Evolutionary conservation across 2,113 vertebrate species (phyloP), one percentile per base, ranked within the genome.

Genomic region (Delphinapterus leucas): DNA sequence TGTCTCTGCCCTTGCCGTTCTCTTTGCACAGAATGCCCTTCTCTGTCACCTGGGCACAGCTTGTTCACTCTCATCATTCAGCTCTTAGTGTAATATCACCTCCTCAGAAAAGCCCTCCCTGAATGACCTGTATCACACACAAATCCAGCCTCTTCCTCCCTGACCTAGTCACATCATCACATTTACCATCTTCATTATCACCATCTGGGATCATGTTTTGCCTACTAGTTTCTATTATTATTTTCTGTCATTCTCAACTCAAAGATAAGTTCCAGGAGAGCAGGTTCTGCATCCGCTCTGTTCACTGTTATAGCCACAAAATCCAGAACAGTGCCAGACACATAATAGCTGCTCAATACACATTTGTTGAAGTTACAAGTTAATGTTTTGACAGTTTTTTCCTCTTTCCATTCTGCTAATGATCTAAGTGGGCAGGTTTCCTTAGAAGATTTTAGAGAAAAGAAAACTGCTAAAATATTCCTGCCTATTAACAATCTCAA

Each of bases 81-180:
- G 31, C 8, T 6, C 21, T 73, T 3, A 1, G 11, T 5, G 41
- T 49, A 8, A 9, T 10, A 2, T 25, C 58, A 11, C 33, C 20
- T 33, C n/a, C 44, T 44, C 20, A 8, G 36, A 28, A 60, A 70
- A 76, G 15, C 4, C 49, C 18, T 41, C 41, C n/a, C 31, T 1
- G 25, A 18, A 36, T 5, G 44, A 17, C 36, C 20, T 18, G 6
- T 5, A 3, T 12, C 1, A 8, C 21, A 6, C 0, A 6, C 0
- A 4, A 33, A 18, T 10, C 6, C 18, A 17, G 33, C n/a, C 9
- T 2, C 33, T 33, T 60, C 26, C 44, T 63, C 71, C 49, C 2
- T 1, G 5, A 11, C 3, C 8, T 31, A 1, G 26, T 31, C 25
- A 25, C 41, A 8, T 10, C 15, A 38, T 8, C 65, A 44, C 58